Base-by-base conservation (phyloP, 2,888 invertebrate species). In the Coenonympha glycerion region DNA sequence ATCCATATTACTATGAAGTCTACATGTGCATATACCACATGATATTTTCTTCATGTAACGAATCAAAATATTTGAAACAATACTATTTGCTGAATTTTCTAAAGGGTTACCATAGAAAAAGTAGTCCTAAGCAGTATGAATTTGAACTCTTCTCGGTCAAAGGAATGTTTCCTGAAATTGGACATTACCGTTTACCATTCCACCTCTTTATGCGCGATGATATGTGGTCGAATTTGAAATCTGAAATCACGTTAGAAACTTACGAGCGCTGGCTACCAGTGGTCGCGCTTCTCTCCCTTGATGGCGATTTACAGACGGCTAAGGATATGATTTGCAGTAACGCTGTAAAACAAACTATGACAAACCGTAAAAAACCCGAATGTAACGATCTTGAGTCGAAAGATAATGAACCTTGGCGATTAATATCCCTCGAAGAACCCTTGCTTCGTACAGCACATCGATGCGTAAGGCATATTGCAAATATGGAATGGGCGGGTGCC, bases 401-500 rank as follows among this genome's bases (percentile, higher is more conserved):
- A 63, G 79, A 79, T 46, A 70, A 58, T 41, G 85, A 84, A 58
- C 72, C 79, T 11, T 88, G 88, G 88, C 72, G 75, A 28, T 65
- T 88, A 47, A 75, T 74, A 18, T 77, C 78, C 31, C 69, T 70
- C 57, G 87, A 87, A 63, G 86, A 86, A 61, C 81, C 82, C 28
- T 64, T 88, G 47, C 69, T 88, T 30, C 77, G 84, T 18, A 76
- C 84, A 21, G 88, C 88, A 4, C 87, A 88, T 69, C 71, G 76
- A 54, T 88, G 88, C 65, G 87, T 87, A 2, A 72, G 75, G 49
- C 75, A 85, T 53, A 88, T 88, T 55, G 80, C 86, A 6, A 88
- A 88, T 59, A 84, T 87, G 82, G 88, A 88, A 70, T 88, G 88
- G 88, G 87, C 88, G 15, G 87, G 85, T 21, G 88, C 88, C 1